These are phyloP conservation scores for Struthidea cinerea DNA, from an alignment of 2,113 vertebrate genomes.

Conservation along the genomic window DNA sequence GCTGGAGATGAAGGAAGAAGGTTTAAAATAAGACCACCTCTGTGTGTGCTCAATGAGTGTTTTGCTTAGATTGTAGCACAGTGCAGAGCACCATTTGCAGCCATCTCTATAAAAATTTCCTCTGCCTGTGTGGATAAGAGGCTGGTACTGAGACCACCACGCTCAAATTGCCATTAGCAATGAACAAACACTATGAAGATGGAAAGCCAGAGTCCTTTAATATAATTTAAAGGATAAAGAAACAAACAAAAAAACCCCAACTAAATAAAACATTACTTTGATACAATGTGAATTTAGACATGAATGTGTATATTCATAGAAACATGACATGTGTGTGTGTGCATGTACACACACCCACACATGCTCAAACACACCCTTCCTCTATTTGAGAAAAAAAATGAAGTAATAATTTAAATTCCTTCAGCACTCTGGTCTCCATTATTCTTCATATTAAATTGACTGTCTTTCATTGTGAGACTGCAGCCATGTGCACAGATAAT, in stretches of 20 bases:
- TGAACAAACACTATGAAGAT: not conserved
- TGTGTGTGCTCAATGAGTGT: not conserved
- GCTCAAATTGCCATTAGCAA: not conserved
- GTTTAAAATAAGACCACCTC: constrained; percentile 17
- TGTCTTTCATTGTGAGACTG: not conserved
- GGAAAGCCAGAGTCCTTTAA: not conserved
- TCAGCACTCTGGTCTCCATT: not conserved
- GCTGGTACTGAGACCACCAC: not conserved
- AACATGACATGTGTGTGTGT: fast-evolving
- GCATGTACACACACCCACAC: fast-evolving
- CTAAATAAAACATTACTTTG: not conserved
- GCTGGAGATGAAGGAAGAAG: constrained; percentile 23
- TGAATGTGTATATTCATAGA: not conserved
- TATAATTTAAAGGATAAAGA: not conserved
- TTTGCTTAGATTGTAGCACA: constrained; percentile 1
- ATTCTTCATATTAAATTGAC: not conserved
- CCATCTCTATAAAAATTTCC: not conserved
- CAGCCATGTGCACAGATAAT: not conserved
- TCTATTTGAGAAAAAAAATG: not conserved
- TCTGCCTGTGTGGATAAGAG: not conserved
- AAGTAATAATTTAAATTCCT: not conserved
- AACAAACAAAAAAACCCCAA: not conserved
- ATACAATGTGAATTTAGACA: not conserved
- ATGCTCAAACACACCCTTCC: not conserved
- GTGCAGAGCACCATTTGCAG: not conserved